Conservation (phyloP, 2,113 vertebrate genomes). For the Megaceryle torquata region DNA sequence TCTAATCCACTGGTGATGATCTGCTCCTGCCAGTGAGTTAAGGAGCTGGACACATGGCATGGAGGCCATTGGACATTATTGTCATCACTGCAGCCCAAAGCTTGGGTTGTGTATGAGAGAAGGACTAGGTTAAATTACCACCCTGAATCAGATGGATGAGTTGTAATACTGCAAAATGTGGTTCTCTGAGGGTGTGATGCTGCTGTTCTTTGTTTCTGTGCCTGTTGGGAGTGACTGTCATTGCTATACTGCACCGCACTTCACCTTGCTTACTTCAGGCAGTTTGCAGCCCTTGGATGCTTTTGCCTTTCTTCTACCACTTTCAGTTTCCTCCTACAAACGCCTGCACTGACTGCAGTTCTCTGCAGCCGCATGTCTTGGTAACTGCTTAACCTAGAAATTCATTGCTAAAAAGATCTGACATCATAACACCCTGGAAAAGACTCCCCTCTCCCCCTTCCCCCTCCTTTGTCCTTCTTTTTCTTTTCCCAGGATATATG, state of each 20-base stretch:
- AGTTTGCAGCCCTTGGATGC: conserved; percentile 5
- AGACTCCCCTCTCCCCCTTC: neutral
- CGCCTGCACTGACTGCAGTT: neutral
- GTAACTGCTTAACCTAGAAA: conserved; percentile 53
- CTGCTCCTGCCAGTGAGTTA: neutral
- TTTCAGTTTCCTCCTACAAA: conserved; percentile 33
- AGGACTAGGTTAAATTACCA: neutral
- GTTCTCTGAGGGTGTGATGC: neutral
- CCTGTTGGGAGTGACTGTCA: neutral
- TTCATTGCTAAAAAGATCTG: conserved; percentile 44
- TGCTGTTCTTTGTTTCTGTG: neutral
- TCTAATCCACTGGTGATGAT: neutral
- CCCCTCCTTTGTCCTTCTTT: neutral
- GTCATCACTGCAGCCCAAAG: neutral
- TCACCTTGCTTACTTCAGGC: neutral
- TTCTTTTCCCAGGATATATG: conserved; percentile 46
- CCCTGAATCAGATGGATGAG: accelerated
- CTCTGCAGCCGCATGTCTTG: neutral
- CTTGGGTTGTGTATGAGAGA: neutral
- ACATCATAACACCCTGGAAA: conserved; percentile 28
- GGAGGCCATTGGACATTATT: neutral
- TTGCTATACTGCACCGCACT: neutral
- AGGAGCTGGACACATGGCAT: accelerated
- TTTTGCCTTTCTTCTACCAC: neutral
- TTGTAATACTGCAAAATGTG: neutral